Percentiles rank a stretch among this genome's conserved stretches.
These are phyloP conservation scores for Amazonetta brasiliensis DNA, from an alignment of 2,797 vertebrate species.

Conservation along the genomic window DNA sequence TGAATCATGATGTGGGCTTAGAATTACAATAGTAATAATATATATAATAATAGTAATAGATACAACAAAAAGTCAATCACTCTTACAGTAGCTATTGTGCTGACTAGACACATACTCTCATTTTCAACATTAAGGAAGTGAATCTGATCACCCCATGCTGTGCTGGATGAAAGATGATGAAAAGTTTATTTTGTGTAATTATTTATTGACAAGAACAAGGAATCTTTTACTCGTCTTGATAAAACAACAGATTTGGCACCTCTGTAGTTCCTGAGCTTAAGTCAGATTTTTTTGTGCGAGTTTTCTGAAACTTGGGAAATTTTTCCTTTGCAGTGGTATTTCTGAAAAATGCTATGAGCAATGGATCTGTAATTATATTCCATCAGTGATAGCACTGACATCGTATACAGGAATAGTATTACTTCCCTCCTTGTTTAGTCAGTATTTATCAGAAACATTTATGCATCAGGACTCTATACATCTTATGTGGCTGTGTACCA, in stretches of 20 bases:
- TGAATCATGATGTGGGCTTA: background rate
- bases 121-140: background rate
- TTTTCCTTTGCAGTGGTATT: background rate
- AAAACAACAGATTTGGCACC: background rate
- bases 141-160: background rate
- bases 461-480: background rate
- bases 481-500: background rate
- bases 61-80: background rate
- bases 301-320: background rate
- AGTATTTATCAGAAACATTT: background rate
- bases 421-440: background rate
- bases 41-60: too few species aligned
- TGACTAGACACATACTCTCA: background rate
- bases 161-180: background rate
- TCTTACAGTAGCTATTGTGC: background rate
- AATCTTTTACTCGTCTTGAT: background rate
- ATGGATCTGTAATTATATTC: background rate
- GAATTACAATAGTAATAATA: background rate
- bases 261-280: background rate
- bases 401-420: background rate
- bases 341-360: background rate
- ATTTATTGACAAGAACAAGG: background rate
- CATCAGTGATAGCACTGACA: background rate
- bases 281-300: background rate
- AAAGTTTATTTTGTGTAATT: background rate